Percentiles rank a stretch among this genome's conserved stretches.
These are phyloP conservation scores for Gonocerus acuteangulatus DNA, from an alignment of 2,888 invertebrate species.

Conservation along the genomic window DNA sequence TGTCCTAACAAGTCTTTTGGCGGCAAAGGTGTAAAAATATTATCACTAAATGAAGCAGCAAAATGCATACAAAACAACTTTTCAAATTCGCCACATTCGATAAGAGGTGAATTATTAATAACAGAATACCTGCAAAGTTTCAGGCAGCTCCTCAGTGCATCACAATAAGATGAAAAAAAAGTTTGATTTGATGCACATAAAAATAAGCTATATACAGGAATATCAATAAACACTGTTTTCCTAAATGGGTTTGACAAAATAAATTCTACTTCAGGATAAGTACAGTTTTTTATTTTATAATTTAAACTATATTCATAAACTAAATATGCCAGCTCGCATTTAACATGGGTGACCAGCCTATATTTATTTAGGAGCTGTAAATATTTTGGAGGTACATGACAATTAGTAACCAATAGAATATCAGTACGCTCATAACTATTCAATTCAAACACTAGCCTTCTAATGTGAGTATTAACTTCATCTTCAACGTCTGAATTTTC, in stretches of 20 bases:
- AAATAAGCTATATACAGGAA: constrained; percentile 2
- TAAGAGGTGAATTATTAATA: background rate
- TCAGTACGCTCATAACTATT: background rate
- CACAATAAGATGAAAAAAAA: background rate
- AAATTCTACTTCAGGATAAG: background rate
- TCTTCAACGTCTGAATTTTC: background rate
- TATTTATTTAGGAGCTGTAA: constrained; percentile 5
- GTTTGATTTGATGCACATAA: background rate
- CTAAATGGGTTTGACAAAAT: background rate
- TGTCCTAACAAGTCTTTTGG: background rate
- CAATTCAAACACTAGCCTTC: background rate
- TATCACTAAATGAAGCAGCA: background rate
- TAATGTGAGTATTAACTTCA: background rate
- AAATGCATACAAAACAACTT: background rate
- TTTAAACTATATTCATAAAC: background rate
- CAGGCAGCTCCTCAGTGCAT: constrained; percentile 8
- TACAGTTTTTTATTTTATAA: background rate
- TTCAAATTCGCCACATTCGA: constrained; percentile 9
- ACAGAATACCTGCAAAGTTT: constrained; percentile 1
- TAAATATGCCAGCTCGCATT: background rate
- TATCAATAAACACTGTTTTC: background rate
- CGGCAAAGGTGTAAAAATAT: background rate
- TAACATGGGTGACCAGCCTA: background rate
- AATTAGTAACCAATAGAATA: constrained; percentile 5
- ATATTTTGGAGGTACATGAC: background rate